Percentiles rank a stretch among this genome's conserved stretches.
Evolutionary conservation across 2,888 invertebrate genomes (phyloP).

Genomic region (Drosophila seclusa): DNA sequence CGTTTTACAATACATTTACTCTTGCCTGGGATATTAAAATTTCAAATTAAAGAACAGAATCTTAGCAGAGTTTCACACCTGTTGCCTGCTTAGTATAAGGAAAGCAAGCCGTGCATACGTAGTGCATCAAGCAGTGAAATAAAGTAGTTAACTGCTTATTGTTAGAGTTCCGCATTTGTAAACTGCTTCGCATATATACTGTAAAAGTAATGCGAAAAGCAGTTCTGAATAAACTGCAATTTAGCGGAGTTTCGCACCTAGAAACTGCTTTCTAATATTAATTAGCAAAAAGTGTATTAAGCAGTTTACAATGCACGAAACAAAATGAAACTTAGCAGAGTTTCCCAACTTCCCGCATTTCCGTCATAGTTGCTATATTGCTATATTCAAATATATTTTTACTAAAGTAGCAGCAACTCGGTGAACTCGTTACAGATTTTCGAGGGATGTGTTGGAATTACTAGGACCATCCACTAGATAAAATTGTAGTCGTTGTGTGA

Average conservation of each 20-base stretch:
- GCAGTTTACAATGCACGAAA: conserved; percentile 13
- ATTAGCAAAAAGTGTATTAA: background rate
- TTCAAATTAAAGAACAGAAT: background rate
- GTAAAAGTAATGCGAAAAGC: background rate
- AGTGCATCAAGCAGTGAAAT: background rate
- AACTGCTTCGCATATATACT: background rate
- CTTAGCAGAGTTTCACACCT: background rate
- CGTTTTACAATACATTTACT: background rate
- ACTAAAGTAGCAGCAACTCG: background rate
- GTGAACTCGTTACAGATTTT: background rate
- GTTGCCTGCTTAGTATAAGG: rapidly evolving
- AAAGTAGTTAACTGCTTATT: background rate
- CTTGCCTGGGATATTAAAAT: background rate
- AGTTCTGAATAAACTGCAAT: background rate
- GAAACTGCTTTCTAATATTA: background rate
- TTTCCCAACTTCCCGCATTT: background rate
- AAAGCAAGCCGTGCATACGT: background rate
- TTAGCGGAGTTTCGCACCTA: conserved; percentile 10
- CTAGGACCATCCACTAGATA: background rate
- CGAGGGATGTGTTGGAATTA: background rate
- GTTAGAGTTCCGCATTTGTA: background rate
- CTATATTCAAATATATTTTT: background rate
- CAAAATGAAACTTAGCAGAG: background rate
- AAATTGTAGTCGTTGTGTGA: background rate
- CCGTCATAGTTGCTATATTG: background rate